Percentiles rank a stretch among this genome's conserved stretches.
phyloP scores from a whole-genome alignment of 1,140 invertebrate species.

The Halesus radiatus region DNA sequence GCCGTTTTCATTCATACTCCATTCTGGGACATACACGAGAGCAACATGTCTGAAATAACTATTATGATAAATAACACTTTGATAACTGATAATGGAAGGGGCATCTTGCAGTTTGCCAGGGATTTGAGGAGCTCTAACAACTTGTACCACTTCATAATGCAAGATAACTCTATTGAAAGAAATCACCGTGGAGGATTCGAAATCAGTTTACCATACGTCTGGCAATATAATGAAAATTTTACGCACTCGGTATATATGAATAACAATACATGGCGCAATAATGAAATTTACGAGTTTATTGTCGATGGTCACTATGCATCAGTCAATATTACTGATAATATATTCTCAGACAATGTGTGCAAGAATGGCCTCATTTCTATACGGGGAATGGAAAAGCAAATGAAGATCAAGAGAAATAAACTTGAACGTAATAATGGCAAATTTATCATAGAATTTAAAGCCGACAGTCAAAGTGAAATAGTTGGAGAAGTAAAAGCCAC shows the following conservation, averaged over 20 bases:
- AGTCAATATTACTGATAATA: constrained; percentile 87
- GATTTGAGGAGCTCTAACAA: constrained; percentile 94
- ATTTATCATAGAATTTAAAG: constrained; percentile 91
- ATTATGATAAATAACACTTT: constrained; percentile 88
- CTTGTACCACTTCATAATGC: constrained; percentile 92
- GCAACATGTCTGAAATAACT: constrained; percentile 87
- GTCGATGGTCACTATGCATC: constrained; percentile 93
- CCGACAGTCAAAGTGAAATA: constrained; percentile 94
- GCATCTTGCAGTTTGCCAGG: constrained; percentile 88
- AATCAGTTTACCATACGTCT: constrained; percentile 90
- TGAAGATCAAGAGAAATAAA: constrained; percentile 84
- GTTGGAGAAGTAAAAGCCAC: constrained; percentile 84
- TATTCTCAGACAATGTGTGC: constrained; percentile 89
- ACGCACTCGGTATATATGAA: constrained; percentile 90
- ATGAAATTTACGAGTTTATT: constrained; percentile 86
- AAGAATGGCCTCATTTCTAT: constrained; percentile 86
- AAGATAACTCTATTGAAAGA: constrained; percentile 89
- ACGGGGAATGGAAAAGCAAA: constrained; percentile 96
- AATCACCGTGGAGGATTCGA: constrained; percentile 89
- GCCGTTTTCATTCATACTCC: constrained; percentile 87
- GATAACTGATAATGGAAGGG: constrained; percentile 88
- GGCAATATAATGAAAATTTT: constrained; percentile 95
- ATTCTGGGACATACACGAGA: constrained; percentile 84
- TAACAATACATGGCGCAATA: constrained; percentile 89
- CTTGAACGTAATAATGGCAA: constrained; percentile 87